Evolutionary conservation across 2,113 vertebrate genomes (phyloP).

Genomic region (Noturus placidus): DNA sequence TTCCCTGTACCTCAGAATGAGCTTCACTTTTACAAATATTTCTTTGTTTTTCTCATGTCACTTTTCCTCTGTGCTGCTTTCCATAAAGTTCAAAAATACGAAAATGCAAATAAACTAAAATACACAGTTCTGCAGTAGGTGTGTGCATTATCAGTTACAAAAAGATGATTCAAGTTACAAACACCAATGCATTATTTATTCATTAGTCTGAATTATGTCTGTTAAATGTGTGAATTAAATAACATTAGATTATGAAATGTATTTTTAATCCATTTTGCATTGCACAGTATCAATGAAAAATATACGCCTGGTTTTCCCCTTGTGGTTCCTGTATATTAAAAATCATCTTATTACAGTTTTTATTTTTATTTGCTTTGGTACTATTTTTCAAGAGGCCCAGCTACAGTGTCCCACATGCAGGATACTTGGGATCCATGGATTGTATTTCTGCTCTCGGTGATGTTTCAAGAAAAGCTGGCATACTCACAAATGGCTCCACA

Average conservation of each 20-base stretch:
- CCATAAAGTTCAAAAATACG: background rate
- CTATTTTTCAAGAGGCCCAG: no score
- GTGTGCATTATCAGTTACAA: background rate
- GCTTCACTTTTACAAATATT: background rate
- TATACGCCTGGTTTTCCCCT: background rate
- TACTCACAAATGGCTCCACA: no score
- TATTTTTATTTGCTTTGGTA: no score
- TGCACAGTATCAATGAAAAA: background rate
- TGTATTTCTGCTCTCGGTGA: no score
- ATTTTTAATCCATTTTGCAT: background rate
- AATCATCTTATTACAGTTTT: no score
- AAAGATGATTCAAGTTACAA: background rate
- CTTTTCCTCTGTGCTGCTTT: background rate
- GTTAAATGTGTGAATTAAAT: background rate
- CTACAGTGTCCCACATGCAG: no score
- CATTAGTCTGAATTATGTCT: background rate
- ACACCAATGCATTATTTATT: background rate
- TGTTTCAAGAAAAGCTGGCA: no score
- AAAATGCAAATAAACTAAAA: slow-evolving; percentile 1
- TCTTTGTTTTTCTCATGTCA: background rate
- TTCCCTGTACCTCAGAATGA: background rate
- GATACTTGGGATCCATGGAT: no score
- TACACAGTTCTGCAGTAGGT: background rate
- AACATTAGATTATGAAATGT: background rate
- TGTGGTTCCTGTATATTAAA: background rate